These are phyloP conservation scores for Pachyramphus minor DNA, from an alignment of 2,113 vertebrate species.

Conservation along the genomic window DNA sequence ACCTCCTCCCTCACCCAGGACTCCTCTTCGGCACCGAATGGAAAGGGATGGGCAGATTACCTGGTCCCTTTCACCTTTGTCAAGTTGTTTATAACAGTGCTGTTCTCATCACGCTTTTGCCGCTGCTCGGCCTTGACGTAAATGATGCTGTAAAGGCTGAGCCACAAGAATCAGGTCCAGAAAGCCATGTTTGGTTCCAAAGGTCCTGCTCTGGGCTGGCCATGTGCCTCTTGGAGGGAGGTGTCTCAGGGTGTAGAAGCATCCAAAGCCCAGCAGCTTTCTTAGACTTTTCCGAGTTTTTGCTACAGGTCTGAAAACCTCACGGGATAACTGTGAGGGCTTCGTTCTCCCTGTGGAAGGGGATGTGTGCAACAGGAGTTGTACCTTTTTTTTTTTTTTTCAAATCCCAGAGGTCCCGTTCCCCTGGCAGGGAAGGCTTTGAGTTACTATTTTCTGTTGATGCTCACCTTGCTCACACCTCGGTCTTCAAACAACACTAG, in stretches of 20 bases:
- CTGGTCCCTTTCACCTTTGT: not conserved
- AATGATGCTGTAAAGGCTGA: not conserved
- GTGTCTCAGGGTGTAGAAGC: not conserved
- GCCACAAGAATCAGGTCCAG: not conserved
- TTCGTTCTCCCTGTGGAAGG: not conserved
- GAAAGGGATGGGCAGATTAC: not conserved
- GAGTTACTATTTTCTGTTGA: slow-evolving; percentile 38
- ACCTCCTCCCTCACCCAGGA: not conserved
- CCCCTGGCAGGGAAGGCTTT: slow-evolving; percentile 31
- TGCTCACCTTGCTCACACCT: slow-evolving; percentile 38
- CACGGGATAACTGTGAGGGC: not conserved
- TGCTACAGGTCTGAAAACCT: not conserved
- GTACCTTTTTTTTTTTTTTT: not conserved
- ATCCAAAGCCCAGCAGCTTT: not conserved
- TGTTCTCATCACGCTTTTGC: not conserved
- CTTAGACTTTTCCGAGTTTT: not conserved
- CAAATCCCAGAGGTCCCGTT: not conserved
- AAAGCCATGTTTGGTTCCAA: slow-evolving; percentile 11
- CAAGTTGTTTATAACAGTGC: not conserved
- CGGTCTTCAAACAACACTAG: slow-evolving; percentile 17
- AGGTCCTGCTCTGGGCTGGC: not conserved
- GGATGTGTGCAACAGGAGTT: not conserved
- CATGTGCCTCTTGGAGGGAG: not conserved
- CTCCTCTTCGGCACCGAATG: not conserved
- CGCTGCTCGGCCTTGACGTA: not conserved